Conservation (phyloP, 35 echinoderm and acorn worm genomes). For the Anneissia japonica region DNA sequence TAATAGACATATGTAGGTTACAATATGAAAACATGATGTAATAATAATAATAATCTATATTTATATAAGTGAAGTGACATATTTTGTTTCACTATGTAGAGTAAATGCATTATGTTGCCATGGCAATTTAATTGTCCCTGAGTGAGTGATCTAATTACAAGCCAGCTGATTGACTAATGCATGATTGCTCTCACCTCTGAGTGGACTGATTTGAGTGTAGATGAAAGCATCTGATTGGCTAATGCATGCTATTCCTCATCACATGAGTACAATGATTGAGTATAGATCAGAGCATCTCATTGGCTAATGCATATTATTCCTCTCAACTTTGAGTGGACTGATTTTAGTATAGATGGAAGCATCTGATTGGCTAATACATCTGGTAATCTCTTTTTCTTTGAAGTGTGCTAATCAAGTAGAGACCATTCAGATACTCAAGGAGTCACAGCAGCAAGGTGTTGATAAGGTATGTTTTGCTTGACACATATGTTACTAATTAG, state of each 20-base stretch:
- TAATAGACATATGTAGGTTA: no score
- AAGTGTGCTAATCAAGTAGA: constrained; percentile 76
- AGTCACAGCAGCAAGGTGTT: constrained; percentile 28
- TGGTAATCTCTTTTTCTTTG: constrained; percentile 14
- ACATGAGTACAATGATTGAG: background rate
- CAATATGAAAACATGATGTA: no score
- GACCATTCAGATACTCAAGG: constrained; percentile 67
- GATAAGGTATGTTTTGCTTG: background rate
- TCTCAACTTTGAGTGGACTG: background rate
- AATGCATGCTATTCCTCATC: background rate
- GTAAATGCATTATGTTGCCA: no score
- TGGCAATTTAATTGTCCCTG: no score
- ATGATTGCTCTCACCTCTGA: no score
- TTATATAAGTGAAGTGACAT: no score
- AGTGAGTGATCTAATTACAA: no score
- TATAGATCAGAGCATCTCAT: background rate
- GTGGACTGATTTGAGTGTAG: background rate
- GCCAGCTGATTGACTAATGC: no score
- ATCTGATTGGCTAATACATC: background rate
- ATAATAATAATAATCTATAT: no score
- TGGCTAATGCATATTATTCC: background rate
- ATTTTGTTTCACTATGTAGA: no score
- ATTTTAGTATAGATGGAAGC: background rate
- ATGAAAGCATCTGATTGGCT: background rate
- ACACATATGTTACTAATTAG: no score